Base-by-base conservation (phyloP, 2,113 vertebrate genomes). In the Mixornis gularis region DNA sequence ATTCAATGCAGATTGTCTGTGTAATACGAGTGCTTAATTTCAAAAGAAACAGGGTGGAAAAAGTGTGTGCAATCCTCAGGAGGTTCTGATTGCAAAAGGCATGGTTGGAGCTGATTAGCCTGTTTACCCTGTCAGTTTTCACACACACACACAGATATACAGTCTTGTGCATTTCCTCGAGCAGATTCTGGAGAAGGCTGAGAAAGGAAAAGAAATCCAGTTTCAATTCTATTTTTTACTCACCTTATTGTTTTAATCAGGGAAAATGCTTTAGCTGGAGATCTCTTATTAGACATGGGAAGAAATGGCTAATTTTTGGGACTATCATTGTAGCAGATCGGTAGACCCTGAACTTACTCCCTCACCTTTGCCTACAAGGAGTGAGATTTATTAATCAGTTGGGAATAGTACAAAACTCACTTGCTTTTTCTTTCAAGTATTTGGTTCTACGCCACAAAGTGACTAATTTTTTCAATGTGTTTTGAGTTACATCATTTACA, bases 21-120 rank as follows among this genome's bases (percentile, higher is more conserved):
- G 80, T 69, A 87, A 68, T 90, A 60, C 16, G 34, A 95, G 86
- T 55, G 58, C 41, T 84, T 82, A 76, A 84, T 94, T 93, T 87
- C 87, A 84, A 86, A 95, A 74, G 89, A 92, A 93, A 73, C 77
- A 85, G 82, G 52, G 74, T 92, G 62, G 81, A 30, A 83, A 90
- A 87, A 93, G 58, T 29, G 32, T 55, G 70, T 65, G 36, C 30
- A 93, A 38, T 77, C 55, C 92, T 90, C 92, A 41, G 56, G 91
- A 89, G 76, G 58, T 34, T 72, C 70, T 93, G 87, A 86, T 90
- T 92, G 83, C 70, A 88, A 79, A 74, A 80, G 55, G 52, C 78
- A 63, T 62, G 82, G 72, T 92, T 89, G 93, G 87, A 87, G 87
- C 90, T 91, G 80, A 92, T 94, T 78, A 94, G 80, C 38, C 71